These are phyloP conservation scores for Mus spicilegus DNA, from an alignment of 2,113 vertebrate species.

Conservation along the genomic window DNA sequence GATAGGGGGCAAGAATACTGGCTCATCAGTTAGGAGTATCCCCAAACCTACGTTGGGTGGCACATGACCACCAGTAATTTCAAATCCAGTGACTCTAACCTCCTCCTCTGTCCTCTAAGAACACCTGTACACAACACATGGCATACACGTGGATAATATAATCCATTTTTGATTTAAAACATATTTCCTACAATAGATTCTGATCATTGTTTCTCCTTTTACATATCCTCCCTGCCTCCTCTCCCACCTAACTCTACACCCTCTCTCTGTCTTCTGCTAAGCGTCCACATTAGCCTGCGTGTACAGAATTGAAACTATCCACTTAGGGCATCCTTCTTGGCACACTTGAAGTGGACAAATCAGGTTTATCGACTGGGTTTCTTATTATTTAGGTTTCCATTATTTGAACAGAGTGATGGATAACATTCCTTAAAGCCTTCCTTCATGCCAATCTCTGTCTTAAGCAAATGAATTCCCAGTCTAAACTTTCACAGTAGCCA, in stretches of 20 bases:
- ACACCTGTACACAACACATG: neutral
- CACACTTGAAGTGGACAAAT: neutral
- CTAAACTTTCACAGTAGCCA: conserved; percentile 1
- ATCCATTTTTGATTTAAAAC: neutral
- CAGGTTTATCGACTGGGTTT: conserved; percentile 10
- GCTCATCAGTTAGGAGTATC: neutral
- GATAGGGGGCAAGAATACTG: neutral
- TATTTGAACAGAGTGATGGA: neutral
- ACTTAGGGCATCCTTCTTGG: neutral
- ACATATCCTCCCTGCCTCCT: neutral
- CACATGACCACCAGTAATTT: neutral
- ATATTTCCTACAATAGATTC: neutral
- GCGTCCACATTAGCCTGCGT: neutral
- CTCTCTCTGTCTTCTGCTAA: neutral
- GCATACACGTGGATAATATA: neutral
- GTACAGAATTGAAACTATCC: conserved; percentile 5
- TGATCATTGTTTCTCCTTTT: neutral
- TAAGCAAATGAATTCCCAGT: neutral
- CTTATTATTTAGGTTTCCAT: neutral
- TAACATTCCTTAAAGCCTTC: neutral
- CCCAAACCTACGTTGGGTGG: too few species aligned
- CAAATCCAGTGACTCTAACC: too few species aligned
- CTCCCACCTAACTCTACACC: neutral
- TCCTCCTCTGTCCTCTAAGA: neutral
- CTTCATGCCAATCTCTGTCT: neutral